Conservation (phyloP, 2,113 vertebrate genomes). For the human region DNA sequence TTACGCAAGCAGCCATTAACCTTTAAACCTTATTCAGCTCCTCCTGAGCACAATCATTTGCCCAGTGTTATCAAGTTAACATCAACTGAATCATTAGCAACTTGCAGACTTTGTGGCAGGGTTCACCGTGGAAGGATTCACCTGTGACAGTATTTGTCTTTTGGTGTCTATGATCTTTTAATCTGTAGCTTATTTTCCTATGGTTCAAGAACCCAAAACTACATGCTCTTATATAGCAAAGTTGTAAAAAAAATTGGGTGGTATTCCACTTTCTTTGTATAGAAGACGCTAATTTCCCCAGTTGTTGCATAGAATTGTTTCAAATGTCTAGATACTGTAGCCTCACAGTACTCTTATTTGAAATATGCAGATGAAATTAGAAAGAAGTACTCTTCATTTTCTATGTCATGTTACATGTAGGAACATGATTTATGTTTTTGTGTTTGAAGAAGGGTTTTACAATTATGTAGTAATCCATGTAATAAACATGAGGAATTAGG, state of each 20-base stretch:
- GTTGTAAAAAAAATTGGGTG: background rate
- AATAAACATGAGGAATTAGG: background rate
- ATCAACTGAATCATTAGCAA: constrained; percentile 20
- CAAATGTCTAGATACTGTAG: background rate
- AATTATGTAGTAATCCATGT: background rate
- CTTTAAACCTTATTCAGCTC: background rate
- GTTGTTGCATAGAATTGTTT: background rate
- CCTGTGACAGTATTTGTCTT: background rate
- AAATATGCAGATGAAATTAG: background rate
- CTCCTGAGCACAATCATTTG: constrained; percentile 28
- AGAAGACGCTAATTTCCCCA: background rate
- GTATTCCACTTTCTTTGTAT: background rate
- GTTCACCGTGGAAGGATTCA: background rate
- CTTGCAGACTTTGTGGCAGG: background rate
- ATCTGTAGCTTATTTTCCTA: background rate
- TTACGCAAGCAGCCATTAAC: constrained; percentile 42
- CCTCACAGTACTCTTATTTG: background rate
- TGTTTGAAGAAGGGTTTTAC: background rate
- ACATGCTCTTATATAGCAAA: background rate
- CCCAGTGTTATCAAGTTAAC: constrained; percentile 12
- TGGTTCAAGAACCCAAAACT: background rate
- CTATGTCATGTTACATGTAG: background rate
- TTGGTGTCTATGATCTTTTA: background rate
- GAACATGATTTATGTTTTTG: background rate
- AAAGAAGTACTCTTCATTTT: background rate